Percentiles rank a stretch among this genome's conserved stretches.
Conservation (phyloP, 2,888 invertebrate genomes). For the Psococerastis gibbosa region DNA sequence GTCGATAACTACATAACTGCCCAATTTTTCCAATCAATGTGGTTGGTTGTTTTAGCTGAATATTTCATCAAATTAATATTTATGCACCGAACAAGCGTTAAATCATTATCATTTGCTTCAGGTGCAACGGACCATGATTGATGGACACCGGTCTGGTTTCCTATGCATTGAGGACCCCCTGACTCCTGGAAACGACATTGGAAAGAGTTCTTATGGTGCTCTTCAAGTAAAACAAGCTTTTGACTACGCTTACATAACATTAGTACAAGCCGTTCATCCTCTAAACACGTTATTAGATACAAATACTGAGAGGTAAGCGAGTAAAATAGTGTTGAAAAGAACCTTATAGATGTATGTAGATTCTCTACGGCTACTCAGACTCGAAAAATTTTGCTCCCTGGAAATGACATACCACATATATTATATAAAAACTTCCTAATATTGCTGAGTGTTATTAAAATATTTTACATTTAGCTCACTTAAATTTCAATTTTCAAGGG, state of each 20-base stretch:
- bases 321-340: too few species aligned
- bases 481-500: too few species aligned
- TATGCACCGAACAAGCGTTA: too few species aligned
- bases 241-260: constrained; percentile 81
- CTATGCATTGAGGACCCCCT: constrained; percentile 97
- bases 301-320: constrained; percentile 26
- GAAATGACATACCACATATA: too few species aligned
- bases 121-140: constrained; percentile 81
- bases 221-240: constrained; percentile 84
- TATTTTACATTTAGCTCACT: too few species aligned
- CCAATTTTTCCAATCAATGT: constrained; percentile 1
- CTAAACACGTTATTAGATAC: constrained; percentile 31
- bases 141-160: constrained; percentile 82
- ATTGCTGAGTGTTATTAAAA: too few species aligned
- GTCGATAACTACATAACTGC: too few species aligned
- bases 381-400: background rate
- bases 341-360: too few species aligned
- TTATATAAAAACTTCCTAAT: too few species aligned
- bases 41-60: too few species aligned
- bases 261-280: constrained; percentile 53
- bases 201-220: constrained; percentile 89
- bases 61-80: too few species aligned
- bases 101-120: constrained; percentile 19
- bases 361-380: too few species aligned
- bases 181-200: constrained; percentile 91